Evolutionary conservation across 2,888 invertebrate species (phyloP).

Genomic region (Hemithea aestivaria): DNA sequence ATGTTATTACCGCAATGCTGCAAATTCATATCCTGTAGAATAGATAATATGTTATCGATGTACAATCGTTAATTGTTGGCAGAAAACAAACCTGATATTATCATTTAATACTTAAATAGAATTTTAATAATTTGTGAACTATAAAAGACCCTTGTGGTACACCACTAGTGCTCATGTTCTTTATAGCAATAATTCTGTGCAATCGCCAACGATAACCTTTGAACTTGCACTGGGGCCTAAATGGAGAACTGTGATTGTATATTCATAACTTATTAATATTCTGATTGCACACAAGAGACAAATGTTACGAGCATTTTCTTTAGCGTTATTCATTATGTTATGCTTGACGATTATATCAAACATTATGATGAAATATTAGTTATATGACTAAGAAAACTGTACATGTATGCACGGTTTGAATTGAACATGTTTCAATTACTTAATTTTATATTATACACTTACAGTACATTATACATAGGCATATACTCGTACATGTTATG

Average conservation of each 20-base stretch:
- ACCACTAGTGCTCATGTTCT: constrained; percentile 22
- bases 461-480: no score
- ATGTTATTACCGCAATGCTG: no score
- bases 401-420: no score
- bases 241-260: constrained; percentile 35
- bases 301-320: background rate
- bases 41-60: background rate
- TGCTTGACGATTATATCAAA: no score
- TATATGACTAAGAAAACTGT: no score
- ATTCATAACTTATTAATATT: constrained; percentile 2
- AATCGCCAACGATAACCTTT: constrained; percentile 51
- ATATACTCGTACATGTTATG: no score
- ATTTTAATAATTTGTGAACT: constrained; percentile 16
- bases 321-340: no score
- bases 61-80: no score
- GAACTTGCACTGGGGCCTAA: constrained; percentile 40
- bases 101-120: constrained; percentile 5
- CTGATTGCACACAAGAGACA: background rate
- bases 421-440: no score
- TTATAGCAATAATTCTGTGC: constrained; percentile 36
- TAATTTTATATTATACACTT: no score
- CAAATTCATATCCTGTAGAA: background rate
- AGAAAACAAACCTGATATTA: constrained; percentile 5
- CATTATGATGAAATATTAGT: no score
- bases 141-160: constrained; percentile 32